These are phyloP conservation scores for Polyodon spathula DNA, from an alignment of 2,113 vertebrate species.

Conservation along the genomic window DNA sequence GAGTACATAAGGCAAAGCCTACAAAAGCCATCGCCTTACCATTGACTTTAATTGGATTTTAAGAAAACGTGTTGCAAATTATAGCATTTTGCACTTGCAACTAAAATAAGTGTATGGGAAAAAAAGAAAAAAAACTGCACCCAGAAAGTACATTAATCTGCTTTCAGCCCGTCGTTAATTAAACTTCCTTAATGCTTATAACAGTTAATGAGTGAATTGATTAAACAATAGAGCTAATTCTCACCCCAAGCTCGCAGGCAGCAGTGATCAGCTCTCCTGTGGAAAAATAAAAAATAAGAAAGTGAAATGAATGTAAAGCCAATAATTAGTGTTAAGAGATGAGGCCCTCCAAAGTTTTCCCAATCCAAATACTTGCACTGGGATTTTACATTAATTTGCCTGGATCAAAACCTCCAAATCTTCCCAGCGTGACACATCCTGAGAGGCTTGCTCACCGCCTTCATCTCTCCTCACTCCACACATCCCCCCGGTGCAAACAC, in stretches of 20 bases:
- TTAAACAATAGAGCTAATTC: conserved; percentile 99
- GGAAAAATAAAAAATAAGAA: conserved; percentile 85
- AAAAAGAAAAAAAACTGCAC: conserved; percentile 77
- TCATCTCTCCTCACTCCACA: conserved; percentile 53
- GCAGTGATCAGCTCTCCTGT: conserved; percentile 99
- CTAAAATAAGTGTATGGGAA: conserved; percentile 75
- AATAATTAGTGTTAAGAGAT: conserved; percentile 99
- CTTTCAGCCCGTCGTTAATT: conserved; percentile 99
- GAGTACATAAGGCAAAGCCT: conserved; percentile 98
- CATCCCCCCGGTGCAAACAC: conserved; percentile 29
- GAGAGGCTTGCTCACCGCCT: conserved; percentile 68
- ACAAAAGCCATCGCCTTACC: conserved; percentile 97
- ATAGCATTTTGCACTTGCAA: conserved; percentile 97
- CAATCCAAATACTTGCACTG: conserved; percentile 98
- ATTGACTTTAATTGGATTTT: conserved; percentile 99
- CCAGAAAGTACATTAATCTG: conserved; percentile 99
- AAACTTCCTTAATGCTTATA: conserved; percentile 99
- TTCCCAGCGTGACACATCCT: conserved; percentile 96
- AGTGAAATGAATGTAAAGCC: conserved; percentile 96
- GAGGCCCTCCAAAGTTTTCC: conserved; percentile 98
- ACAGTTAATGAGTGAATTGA: conserved; percentile 99
- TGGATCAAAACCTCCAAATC: conserved; percentile 98
- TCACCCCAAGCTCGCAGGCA: conserved; percentile 99
- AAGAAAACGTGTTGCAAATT: conserved; percentile 98
- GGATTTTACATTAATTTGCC: conserved; percentile 99